These are phyloP conservation scores for Drosophila anomalata DNA, from an alignment of 2,888 invertebrate genomes.

Conservation along the genomic window DNA sequence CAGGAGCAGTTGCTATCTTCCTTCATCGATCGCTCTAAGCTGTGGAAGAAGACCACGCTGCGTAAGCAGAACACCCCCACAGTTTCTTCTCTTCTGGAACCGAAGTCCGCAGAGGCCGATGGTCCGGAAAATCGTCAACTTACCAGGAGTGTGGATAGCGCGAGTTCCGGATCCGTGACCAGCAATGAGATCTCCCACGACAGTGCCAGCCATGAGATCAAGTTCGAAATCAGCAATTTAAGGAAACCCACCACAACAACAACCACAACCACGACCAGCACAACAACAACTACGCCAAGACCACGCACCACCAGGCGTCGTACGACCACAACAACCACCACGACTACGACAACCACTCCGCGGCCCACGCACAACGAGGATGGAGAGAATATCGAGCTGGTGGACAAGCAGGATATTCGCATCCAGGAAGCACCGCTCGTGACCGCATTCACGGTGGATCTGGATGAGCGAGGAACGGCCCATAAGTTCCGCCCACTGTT, in stretches of 20 bases:
- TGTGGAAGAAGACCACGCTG: slow-evolving; percentile 68
- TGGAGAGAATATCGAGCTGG: slow-evolving; percentile 88
- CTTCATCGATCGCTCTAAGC: slow-evolving; percentile 78
- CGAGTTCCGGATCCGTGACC: slow-evolving; percentile 57
- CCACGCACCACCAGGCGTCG: slow-evolving; percentile 85
- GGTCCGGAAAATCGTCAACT: slow-evolving; percentile 79
- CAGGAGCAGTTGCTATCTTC: slow-evolving; percentile 80
- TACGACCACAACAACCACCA: slow-evolving; percentile 84
- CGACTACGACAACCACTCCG: slow-evolving; percentile 87
- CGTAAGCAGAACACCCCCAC: slow-evolving; percentile 48
- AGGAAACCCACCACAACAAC: slow-evolving; percentile 54
- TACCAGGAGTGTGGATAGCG: slow-evolving; percentile 81
- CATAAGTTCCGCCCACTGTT: slow-evolving; percentile 91
- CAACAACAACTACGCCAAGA: slow-evolving; percentile 79
- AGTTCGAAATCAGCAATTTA: slow-evolving; percentile 81
- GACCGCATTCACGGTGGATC: slow-evolving; percentile 93
- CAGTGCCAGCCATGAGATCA: slow-evolving; percentile 74
- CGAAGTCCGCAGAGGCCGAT: slow-evolving; percentile 21
- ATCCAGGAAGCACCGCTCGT: slow-evolving; percentile 92
- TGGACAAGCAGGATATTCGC: slow-evolving; percentile 89
- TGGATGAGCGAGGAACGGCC: slow-evolving; percentile 91
- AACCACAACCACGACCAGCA: slow-evolving; percentile 55
- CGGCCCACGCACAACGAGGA: slow-evolving; percentile 89
- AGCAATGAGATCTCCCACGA: slow-evolving; percentile 82
- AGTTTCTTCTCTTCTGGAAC: slow-evolving; percentile 18